phyloP scores from a whole-genome alignment of 2,797 vertebrate species.

The Anisognathus igniventris region DNA sequence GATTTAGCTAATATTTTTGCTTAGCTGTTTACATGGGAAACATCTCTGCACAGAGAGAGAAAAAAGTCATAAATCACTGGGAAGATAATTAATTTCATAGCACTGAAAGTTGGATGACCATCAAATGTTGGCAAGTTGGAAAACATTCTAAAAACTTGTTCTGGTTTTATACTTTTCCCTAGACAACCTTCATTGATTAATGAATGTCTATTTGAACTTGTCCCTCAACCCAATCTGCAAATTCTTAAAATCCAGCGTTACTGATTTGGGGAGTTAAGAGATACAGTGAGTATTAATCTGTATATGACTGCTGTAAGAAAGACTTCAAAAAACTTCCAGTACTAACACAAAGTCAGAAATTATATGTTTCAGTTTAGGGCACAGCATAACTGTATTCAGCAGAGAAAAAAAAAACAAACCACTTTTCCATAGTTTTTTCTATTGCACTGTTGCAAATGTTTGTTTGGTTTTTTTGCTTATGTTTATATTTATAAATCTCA shows the following conservation, averaged over 20 bases:
- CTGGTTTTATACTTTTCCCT: background rate
- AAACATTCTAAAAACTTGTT: background rate
- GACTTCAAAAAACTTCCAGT: background rate
- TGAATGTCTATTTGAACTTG: background rate
- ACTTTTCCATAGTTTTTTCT: background rate
- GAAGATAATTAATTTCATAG: background rate
- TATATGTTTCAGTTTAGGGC: background rate
- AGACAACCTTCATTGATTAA: background rate
- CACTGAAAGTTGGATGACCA: background rate
- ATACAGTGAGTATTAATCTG: background rate
- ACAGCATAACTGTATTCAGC: background rate
- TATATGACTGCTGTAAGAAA: background rate
- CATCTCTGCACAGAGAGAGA: background rate
- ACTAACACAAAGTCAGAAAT: background rate
- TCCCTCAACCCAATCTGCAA: background rate
- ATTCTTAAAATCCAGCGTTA: background rate
- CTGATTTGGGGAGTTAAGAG: background rate
- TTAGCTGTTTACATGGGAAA: background rate
- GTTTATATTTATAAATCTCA: background rate
- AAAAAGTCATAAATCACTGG: background rate
- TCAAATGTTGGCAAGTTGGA: background rate
- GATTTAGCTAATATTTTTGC: background rate
- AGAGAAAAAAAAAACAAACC: rapidly evolving
- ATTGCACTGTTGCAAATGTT: background rate
- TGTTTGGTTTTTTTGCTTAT: background rate